phyloP scores from a whole-genome alignment of 2,888 invertebrate species.

The Euphydryas editha region DNA sequence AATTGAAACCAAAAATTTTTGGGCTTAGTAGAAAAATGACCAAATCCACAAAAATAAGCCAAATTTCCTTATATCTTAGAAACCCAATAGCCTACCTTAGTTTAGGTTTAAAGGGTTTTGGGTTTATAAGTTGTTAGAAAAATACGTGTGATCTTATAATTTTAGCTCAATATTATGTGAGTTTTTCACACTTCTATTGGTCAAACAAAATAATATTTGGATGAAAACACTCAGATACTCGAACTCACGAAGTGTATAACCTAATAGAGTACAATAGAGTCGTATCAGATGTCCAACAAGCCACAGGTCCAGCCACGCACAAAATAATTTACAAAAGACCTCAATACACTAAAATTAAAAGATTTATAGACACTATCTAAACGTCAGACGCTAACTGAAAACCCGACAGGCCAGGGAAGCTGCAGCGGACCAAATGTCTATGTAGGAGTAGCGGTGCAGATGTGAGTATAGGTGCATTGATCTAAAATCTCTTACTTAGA shows the following conservation, averaged over 20 bases:
- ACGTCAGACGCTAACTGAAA: slow-evolving; percentile 37
- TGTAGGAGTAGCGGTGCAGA: slow-evolving; percentile 43
- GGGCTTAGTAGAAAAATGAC: no score
- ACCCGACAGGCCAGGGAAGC: slow-evolving; percentile 39
- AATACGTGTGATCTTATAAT: no score
- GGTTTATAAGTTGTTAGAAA: no score
- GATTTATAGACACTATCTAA: slow-evolving; percentile 39
- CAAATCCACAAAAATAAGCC: no score
- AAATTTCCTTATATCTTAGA: no score
- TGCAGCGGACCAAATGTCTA: slow-evolving; percentile 34
- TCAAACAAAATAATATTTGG: no score
- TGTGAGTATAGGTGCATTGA: slow-evolving; percentile 43
- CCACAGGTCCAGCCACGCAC: slow-evolving; percentile 49
- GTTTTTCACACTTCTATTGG: no score
- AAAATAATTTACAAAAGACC: slow-evolving; percentile 48
- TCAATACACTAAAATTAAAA: slow-evolving; percentile 39
- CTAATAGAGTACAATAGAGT: not conserved
- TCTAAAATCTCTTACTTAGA: slow-evolving; percentile 43
- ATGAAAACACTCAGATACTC: no score
- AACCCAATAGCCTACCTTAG: no score
- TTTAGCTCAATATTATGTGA: no score
- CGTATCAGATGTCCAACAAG: slow-evolving; percentile 37
- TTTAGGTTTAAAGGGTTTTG: no score
- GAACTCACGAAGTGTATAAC: not conserved
- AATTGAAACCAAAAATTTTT: not conserved